Evolutionary conservation across 2,113 vertebrate genomes (phyloP).

Genomic region (Bujurquina vittata): DNA sequence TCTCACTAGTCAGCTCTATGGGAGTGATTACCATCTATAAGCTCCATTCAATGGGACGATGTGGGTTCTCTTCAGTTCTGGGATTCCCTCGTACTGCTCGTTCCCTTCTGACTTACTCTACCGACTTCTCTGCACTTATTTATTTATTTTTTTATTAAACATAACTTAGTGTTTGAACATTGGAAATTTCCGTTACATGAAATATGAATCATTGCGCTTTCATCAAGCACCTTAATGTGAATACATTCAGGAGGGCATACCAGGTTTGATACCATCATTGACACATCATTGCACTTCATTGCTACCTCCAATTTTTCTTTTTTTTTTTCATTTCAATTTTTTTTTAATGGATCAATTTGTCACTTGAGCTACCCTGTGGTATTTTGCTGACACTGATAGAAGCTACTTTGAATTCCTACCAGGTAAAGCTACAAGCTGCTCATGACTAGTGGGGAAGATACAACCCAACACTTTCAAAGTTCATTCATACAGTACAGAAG

Average conservation of each 20-base stretch:
- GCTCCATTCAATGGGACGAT: neutral
- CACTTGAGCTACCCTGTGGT: neutral
- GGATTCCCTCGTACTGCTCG: neutral
- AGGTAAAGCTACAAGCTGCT: neutral
- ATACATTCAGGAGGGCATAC: neutral
- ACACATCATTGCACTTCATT: neutral
- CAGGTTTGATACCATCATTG: neutral
- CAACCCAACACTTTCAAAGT: neutral
- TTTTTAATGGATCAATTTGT: neutral
- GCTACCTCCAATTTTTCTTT: too few relatives aligned
- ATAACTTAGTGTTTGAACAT: neutral
- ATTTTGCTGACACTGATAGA: neutral
- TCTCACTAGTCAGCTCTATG: neutral
- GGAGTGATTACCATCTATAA: neutral
- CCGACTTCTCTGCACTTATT: rapidly evolving
- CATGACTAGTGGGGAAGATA: neutral
- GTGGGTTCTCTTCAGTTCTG: neutral
- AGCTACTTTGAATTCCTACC: neutral
- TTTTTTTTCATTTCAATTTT: neutral
- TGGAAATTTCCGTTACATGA: neutral
- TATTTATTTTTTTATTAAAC: neutral
- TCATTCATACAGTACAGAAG: too few relatives aligned
- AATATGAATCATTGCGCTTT: neutral
- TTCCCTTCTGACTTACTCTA: neutral
- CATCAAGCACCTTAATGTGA: neutral